Conservation (phyloP, 2,888 invertebrate species). For the Lycaena phlaeas region DNA sequence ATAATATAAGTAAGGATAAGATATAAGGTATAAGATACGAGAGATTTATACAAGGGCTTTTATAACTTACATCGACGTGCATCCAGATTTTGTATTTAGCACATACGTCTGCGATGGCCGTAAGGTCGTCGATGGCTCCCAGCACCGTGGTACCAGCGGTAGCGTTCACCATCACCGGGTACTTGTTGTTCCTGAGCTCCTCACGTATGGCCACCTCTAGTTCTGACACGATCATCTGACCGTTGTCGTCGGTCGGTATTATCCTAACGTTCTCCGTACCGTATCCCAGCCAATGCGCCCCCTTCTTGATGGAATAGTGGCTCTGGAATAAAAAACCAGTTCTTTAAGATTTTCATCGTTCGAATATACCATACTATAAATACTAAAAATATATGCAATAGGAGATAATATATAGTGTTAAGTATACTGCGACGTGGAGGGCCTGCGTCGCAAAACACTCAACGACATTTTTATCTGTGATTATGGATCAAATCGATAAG, state of each 20-base stretch:
- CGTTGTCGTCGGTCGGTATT: constrained; percentile 77
- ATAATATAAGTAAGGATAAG: no score
- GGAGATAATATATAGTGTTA: no score
- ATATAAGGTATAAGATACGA: no score
- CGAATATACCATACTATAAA: no score
- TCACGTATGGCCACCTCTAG: constrained; percentile 72
- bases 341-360: no score
- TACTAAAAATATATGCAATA: no score
- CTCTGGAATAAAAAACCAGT: no score
- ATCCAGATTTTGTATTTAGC: constrained; percentile 80
- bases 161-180: constrained; percentile 81
- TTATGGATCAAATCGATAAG: no score
- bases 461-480: no score
- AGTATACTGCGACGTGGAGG: no score
- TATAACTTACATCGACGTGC: constrained; percentile 87
- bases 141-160: constrained; percentile 88
- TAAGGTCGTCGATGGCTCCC: constrained; percentile 86
- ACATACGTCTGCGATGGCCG: constrained; percentile 79
- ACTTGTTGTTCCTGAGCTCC: constrained; percentile 53
- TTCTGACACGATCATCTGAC: constrained; percentile 77
- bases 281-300: constrained; percentile 87
- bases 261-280: constrained; percentile 80
- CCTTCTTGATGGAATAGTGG: constrained; percentile 88
- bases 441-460: no score
- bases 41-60: no score